Evolutionary conservation across 2,113 vertebrate species (phyloP).

Genomic region (Aptenodytes patagonicus): DNA sequence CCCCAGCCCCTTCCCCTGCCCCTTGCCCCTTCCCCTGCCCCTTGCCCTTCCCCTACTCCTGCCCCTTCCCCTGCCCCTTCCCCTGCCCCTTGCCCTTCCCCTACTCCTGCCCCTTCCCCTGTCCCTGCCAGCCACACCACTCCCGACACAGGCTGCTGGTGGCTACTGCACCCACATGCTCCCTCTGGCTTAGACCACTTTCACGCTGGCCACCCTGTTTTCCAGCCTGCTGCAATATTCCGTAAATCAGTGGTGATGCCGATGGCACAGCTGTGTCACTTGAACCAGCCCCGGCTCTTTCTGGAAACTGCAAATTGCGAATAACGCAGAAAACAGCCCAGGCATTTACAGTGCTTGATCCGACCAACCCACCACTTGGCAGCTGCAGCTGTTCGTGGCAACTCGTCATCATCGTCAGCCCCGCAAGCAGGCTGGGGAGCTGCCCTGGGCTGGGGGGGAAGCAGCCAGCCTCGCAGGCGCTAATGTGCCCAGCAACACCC

Average conservation of each 20-base stretch:
- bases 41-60: too few relatives aligned
- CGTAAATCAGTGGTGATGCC: accelerated
- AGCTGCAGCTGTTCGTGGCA: background rate
- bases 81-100: background rate
- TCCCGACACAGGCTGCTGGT: too few relatives aligned
- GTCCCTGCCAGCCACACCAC: background rate
- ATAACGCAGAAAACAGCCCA: accelerated
- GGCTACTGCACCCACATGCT: background rate
- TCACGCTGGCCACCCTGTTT: background rate
- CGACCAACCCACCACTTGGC: background rate
- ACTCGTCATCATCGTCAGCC: accelerated
- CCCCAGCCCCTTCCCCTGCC: background rate
- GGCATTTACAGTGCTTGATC: background rate
- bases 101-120: background rate
- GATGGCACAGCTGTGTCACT: background rate
- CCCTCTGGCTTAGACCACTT: background rate
- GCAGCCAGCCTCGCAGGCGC: background rate
- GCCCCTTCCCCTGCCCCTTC: background rate
- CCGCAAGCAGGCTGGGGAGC: background rate
- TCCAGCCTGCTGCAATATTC: background rate
- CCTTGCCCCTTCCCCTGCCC: background rate
- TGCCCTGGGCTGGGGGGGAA: background rate
- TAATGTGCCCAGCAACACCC: background rate
- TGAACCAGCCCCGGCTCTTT: background rate
- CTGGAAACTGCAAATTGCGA: background rate